Evolutionary conservation across 2,888 invertebrate genomes (phyloP), one percentile per base, ranked within the genome.

Genomic region (Drosophila merina): DNA sequence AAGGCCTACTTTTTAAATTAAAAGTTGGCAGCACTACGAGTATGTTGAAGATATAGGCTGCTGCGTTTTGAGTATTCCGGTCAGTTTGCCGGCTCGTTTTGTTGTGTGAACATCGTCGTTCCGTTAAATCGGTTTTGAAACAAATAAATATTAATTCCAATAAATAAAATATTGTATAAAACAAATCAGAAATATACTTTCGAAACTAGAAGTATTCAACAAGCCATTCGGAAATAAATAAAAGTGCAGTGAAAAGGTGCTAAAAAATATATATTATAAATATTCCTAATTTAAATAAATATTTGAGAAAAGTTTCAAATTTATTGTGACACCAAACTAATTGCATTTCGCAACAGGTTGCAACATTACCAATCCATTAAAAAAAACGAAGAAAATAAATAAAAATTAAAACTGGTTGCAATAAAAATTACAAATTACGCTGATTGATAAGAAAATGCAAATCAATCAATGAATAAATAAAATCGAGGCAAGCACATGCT

Each of bases 1-100:
- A 28, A 4, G 5, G 28, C 28, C 28, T 28, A 20, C 0, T 28
- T 28, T 28, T 28, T 6, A 4, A 28, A 28, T 6, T 6, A 3
- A 28, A 28, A 28, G 28, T 28, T 28, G 28, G 28, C 28, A 28
- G 28, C 28, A 28, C 28, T 28, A 6, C 28, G 20, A 20, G 20
- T 20, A 20, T 20, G 28, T 28, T 6, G 28, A 28, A 31, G 25
- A 56, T 42, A 20, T 30, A 50, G 48, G 45, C 64, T 64, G 69
- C 64, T 74, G 72, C 9, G 56, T 52, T 60, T 60, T 64, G 55
- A 55, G 30, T 30, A 42, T 25, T 28, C 12, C 30, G 25, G 10
- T 26, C 40, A 57, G 40, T 56, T 25, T 42, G 40, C 57, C 57
- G 57, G 57, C 40, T 57, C 49, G 25, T 49, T 26, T 48, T 48